Evolutionary conservation across 2,797 vertebrate species (phyloP).

Genomic region (Enoplosus armatus): DNA sequence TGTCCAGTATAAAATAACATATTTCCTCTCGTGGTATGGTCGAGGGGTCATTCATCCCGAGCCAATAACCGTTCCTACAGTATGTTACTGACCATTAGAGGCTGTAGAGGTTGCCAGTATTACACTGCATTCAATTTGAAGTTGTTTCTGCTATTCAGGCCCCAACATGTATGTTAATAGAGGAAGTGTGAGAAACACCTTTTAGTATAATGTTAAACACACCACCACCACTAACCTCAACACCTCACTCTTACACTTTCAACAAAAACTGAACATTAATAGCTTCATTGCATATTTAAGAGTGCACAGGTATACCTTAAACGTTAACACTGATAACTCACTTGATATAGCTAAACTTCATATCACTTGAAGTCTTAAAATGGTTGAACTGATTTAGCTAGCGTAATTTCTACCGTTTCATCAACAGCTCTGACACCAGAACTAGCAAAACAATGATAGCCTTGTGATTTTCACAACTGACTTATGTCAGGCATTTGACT

Average conservation of each 20-base stretch:
- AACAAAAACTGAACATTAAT: background rate
- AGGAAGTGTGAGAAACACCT: too few species aligned
- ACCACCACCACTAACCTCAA: background rate
- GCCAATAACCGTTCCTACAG: background rate
- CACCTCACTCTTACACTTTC: background rate
- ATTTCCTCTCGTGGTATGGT: background rate
- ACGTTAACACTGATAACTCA: background rate
- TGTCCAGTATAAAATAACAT: conserved; percentile 23
- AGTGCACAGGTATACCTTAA: background rate
- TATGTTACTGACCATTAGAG: background rate
- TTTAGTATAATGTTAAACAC: too few species aligned
- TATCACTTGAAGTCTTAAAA: background rate
- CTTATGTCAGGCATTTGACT: background rate
- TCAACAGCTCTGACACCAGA: background rate
- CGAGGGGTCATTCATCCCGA: background rate
- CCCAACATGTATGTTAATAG: background rate
- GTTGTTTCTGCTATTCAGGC: background rate
- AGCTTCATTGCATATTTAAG: background rate
- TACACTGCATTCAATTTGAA: background rate
- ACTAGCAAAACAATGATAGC: background rate
- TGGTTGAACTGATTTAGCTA: background rate
- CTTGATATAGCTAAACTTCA: background rate
- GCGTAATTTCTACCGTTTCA: background rate
- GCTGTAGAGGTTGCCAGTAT: background rate
- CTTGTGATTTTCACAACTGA: background rate